These are phyloP conservation scores for Epistrophella euchroma DNA, from an alignment of 2,888 invertebrate genomes.

Conservation along the genomic window DNA sequence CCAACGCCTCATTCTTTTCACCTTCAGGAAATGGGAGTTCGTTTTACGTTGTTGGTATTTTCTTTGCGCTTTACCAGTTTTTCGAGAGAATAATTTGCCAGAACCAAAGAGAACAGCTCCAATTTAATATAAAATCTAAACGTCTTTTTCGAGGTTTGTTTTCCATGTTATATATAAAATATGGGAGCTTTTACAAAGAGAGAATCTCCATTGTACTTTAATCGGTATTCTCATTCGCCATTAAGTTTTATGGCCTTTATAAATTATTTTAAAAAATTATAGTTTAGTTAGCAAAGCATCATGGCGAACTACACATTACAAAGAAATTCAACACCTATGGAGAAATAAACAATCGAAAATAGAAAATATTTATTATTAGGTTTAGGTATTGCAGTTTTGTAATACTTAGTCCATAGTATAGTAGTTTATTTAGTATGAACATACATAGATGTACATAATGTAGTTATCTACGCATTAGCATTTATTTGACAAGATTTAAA, in stretches of 20 bases:
- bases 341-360: neutral
- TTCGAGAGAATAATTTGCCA: conserved; percentile 9
- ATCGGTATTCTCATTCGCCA: neutral
- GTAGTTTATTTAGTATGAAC: no score
- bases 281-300: neutral
- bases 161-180: neutral
- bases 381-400: neutral
- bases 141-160: neutral
- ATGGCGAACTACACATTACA: neutral
- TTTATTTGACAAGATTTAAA: no score
- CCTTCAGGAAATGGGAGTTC: neutral
- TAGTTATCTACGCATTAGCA: no score
- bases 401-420: neutral
- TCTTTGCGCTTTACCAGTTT: conserved; percentile 8
- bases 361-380: neutral
- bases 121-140: neutral
- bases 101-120: neutral
- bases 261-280: neutral
- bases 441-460: no score
- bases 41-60: neutral
- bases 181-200: conserved; percentile 8
- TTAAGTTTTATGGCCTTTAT: neutral
- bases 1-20: neutral
- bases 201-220: neutral
- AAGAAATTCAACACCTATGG: neutral